A percentile compares a stretch with the other conserved stretches of the same genome.
Evolutionary conservation across 2,113 vertebrate genomes (phyloP).

Genomic region (Anguilla rostrata): DNA sequence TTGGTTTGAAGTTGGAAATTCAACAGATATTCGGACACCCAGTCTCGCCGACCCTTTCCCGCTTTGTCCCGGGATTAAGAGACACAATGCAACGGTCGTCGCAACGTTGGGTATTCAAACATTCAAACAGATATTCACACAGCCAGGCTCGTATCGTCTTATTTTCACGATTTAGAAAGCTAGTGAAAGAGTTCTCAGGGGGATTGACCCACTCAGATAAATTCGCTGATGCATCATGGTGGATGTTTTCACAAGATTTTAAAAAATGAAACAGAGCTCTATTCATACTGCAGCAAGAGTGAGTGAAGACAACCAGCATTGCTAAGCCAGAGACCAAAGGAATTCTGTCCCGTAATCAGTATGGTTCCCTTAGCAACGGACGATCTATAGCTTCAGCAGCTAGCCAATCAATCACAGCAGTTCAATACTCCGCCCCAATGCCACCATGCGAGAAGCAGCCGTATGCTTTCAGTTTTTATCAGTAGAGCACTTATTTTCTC

Average conservation of each 20-base stretch:
- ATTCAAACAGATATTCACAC: too few species aligned
- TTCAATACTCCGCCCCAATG: not conserved
- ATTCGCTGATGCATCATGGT: not conserved
- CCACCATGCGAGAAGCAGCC: not conserved
- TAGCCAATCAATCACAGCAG: not conserved
- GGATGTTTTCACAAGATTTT: not conserved
- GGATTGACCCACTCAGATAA: not conserved
- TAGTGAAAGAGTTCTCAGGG: not conserved
- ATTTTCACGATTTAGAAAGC: too few species aligned
- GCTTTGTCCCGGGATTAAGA: too few species aligned
- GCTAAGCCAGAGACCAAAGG: not conserved
- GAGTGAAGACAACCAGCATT: too few species aligned
- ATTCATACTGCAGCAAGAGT: not conserved
- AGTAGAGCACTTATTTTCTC: not conserved
- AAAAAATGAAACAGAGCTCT: not conserved
- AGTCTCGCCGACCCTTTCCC: too few species aligned
- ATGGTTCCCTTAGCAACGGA: not conserved
- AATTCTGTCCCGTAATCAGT: not conserved
- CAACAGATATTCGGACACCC: too few species aligned
- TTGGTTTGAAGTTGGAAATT: too few species aligned
- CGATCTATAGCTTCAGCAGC: not conserved
- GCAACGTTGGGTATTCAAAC: too few species aligned
- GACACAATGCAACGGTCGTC: too few species aligned
- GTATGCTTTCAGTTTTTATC: not conserved
- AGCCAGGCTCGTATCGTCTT: too few species aligned